Base-by-base conservation (phyloP, 1,140 invertebrate genomes). In the Bombyx mandarina region DNA sequence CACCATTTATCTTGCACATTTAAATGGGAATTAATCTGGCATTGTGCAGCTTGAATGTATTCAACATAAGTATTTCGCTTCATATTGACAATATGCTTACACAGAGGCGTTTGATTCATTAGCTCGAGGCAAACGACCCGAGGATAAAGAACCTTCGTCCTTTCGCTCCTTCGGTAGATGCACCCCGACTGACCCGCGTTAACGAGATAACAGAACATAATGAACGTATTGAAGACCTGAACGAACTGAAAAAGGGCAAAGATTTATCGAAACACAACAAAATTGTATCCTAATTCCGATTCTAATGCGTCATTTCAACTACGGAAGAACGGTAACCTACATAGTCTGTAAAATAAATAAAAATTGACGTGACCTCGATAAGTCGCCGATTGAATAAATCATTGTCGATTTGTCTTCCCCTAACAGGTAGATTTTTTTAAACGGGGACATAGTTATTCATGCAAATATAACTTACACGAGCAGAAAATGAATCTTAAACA, bases 401-500 rank as follows among this genome's bases (percentile, higher is more conserved):
- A 80, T 79, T 67, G 57, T 63, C 76, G 60, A 80, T 86, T 82
- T 79, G 72, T 80, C 77, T 78, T 76, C 68, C 63, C 77, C 74
- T 35, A 82, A 75, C 81, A 84, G 79, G 80, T 82, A 84, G 66
- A 77, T 82, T 80, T 83, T 78, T 80, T 75, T 79, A 63, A 82
- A 77, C 73, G 60, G 79, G 73, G 73, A 75, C 73, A 82, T 86
- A 83, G 75, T 82, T 79, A 82, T 86, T 79, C 76, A 84, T 79
- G 75, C 73, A 83, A 79, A 82, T 82, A 63, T 75, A 77, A 77
- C 70, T 83, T 84, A 86, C 81, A 81, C 79, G 83, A 79, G 81
- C 74, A 60, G 77, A 79, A 83, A 79, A 77, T 73, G 77, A 83
- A 83, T 83, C 73, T 76, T 82, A 82, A 84, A 75, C 73, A 69